Evolutionary conservation across 2,113 vertebrate species (phyloP).

Genomic region (human): DNA sequence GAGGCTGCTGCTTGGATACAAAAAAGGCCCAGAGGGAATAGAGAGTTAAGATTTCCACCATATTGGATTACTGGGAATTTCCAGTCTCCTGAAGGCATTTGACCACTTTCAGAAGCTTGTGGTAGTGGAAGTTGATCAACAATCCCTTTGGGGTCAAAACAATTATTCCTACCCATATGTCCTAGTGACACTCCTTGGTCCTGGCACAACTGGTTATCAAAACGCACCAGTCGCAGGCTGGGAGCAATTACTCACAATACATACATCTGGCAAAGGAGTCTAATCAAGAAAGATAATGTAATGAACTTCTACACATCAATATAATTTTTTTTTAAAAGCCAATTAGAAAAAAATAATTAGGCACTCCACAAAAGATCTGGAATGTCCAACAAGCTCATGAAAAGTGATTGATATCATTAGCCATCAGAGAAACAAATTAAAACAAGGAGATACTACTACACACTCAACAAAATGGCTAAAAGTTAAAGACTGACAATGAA

Average conservation of each 20-base stretch:
- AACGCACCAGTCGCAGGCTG: neutral
- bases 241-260: neutral
- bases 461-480: neutral
- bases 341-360: neutral
- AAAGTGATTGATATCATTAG: neutral
- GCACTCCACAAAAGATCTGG: neutral
- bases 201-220: neutral
- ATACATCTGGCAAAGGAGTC: neutral
- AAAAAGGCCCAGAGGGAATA: neutral
- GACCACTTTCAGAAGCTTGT: neutral
- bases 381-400: neutral
- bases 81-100: neutral
- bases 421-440: neutral
- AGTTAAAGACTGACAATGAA: neutral
- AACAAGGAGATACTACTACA: neutral
- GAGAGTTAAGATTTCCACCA: neutral
- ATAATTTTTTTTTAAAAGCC: neutral
- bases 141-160: neutral
- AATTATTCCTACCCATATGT: neutral
- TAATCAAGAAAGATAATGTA: neutral
- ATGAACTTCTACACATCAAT: neutral
- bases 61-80: neutral
- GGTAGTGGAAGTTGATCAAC: neutral
- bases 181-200: neutral
- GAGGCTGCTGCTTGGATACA: neutral